Evolutionary conservation across 2,797 vertebrate species (phyloP).

Genomic region (Enteromius viviparus): DNA sequence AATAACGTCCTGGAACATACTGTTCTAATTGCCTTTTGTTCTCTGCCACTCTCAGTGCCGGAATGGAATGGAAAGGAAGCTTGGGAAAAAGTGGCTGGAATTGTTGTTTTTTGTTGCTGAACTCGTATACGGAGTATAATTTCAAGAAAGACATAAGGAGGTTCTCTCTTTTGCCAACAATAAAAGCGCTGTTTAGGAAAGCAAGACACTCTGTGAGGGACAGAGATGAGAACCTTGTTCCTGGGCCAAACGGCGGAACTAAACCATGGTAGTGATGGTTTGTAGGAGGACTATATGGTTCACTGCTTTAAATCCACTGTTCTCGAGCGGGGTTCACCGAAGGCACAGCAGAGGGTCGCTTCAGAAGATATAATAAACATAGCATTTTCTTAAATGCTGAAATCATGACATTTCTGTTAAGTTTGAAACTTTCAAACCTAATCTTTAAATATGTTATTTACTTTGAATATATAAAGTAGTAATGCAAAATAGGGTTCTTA

Average conservation of each 20-base stretch:
- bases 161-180: conserved; percentile 40
- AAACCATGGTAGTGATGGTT: not conserved
- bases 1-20: conserved; percentile 62
- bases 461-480: not conserved
- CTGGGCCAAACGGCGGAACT: conserved; percentile 10
- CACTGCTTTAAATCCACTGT: not conserved
- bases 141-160: conserved; percentile 41
- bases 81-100: conserved; percentile 54
- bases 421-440: not conserved
- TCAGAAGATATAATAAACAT: not conserved
- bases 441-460: no score
- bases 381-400: not conserved
- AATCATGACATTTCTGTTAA: not conserved
- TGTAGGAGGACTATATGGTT: not conserved
- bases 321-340: not conserved
- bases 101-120: conserved; percentile 35
- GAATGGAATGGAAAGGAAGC: conserved; percentile 56
- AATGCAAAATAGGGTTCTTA: not conserved
- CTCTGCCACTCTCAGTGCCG: conserved; percentile 49
- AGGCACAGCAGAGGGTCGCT: not conserved
- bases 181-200: conserved; percentile 18
- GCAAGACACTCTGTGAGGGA: conserved; percentile 13
- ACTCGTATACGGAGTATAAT: conserved; percentile 5
- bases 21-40: conserved; percentile 66
- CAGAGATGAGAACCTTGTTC: conserved; percentile 25